Base-by-base conservation (phyloP, 2,888 invertebrate genomes). In the Euproctis similis region DNA sequence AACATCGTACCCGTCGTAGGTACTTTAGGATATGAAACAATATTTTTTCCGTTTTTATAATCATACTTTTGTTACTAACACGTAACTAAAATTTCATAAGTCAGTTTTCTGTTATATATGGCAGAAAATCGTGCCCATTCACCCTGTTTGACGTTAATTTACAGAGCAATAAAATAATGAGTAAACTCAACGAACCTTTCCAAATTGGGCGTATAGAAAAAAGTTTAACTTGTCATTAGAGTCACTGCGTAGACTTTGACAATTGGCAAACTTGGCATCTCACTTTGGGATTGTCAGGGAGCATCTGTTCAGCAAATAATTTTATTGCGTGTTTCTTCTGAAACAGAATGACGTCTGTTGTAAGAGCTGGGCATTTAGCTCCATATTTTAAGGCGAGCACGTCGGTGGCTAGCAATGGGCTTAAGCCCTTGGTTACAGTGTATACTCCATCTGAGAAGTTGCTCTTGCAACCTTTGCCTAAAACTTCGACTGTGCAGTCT, bases 381-480 rank as follows among this genome's bases (percentile, higher is more conserved):
- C 87, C 89, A 31, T 91, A 89, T 60, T 82, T 92, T 50, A 90
- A 90, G 59, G 88, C 90, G 24, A 85, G 89, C 17, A 87, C 88
- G 35, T 89, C 88, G 56, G 90, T 88, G 28, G 89, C 94, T 14
- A 87, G 91, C 36, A 89, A 88, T 55, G 89, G 90, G 33, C 55
- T 89, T 10, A 89, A 89, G 56, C 87, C 91, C 11, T 68, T 84
- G 8, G 80, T 85, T 14, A 70, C 82, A 19, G 84, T 82, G 27
- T 72, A 87, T 29, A 72, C 80, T 36, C 72, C 87, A 36, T 74
- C 85, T 34, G 87, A 89, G 42, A 73, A 85, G 39, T 46, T 80
- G 45, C 69, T 82, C 38, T 59, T 68, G 11, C 63, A 72, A 35
- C 71, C 82, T 33, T 54, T 73, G 30, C 84, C 87, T 32, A 70